Evolutionary conservation across 2,113 vertebrate genomes (phyloP), one percentile per base, ranked within the genome.

Genomic region (Ophthalmotilapia sp.): DNA sequence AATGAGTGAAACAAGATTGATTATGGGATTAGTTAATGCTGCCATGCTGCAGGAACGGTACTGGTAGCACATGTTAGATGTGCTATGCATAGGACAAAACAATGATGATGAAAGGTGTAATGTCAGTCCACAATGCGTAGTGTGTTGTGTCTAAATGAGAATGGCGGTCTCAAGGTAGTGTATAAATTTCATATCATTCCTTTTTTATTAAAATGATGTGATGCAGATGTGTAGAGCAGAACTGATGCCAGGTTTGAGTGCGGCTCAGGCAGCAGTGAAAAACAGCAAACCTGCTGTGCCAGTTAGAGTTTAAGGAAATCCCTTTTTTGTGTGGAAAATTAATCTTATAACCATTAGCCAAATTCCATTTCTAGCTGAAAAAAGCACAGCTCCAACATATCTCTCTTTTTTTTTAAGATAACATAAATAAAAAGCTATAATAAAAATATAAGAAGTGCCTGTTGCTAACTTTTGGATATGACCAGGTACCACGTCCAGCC

Each of bases 1-100:
- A 79, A 82, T 47, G 73, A 47, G 19, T 54, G 80, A 70, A 89
- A 90, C 80, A 55, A 90, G 60, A 91, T 93, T 85, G 91, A 94
- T 93, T 86, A 29, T 60, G 36, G 68, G 83, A 51, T 56, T 17
- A 60, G 2, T 87, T 90, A 36, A 84, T 49, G 45, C 33, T 42
- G 88, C 51, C 2, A n/a, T n/a, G 54, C 36, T 80, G 10, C 47
- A 33, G 14, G n/a, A 47, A 75, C 31, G 10, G 56, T 33, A 45
- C 8, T 70, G 80, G 31, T 19, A 53, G 19, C 84, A 55, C 79
- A 79, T 36, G 60, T 40, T 38, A 29, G 80, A 29, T 54, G 51
- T 54, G 51, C 51, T 54, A 54, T 62, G 3, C 31, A 62, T 21
- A 7, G 36, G 8, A 51, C 17, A 51, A 77, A 33, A 51, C 19